phyloP scores from a whole-genome alignment of 1,140 invertebrate species.

The Drosophila guanche region DNA sequence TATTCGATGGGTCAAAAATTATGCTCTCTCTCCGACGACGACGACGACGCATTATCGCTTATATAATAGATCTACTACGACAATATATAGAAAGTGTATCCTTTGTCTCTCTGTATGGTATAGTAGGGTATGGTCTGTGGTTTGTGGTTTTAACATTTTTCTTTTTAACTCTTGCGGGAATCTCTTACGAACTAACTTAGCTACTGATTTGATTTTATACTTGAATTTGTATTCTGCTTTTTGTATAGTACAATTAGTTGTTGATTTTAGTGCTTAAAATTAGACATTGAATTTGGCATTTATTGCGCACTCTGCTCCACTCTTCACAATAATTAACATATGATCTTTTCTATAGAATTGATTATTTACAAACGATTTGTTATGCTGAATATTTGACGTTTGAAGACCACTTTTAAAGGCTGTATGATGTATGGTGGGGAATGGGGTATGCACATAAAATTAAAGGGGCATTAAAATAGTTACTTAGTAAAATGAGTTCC shows the following conservation, averaged over 20 bases:
- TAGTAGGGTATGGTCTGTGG: background rate
- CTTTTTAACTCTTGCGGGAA: conserved; percentile 39
- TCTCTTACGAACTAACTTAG: conserved; percentile 61
- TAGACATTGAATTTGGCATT: conserved; percentile 80
- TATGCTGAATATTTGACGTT: conserved; percentile 22
- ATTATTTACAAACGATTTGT: conserved; percentile 59
- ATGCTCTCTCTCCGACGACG: conserved; percentile 49
- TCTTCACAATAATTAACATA: conserved; percentile 61
- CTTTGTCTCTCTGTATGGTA: conserved; percentile 34
- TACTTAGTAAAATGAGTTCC: conserved; percentile 2
- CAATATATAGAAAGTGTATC: conserved; percentile 46
- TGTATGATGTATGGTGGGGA: conserved; percentile 4
- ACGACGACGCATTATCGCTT: too few species aligned
- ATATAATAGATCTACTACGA: conserved; percentile 23
- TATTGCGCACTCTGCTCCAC: conserved; percentile 65
- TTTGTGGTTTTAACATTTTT: conserved; percentile 15
- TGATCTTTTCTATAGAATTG: conserved; percentile 56
- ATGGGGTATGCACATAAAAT: conserved; percentile 23
- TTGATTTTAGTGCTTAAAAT: conserved; percentile 69
- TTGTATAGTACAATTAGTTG: conserved; percentile 62
- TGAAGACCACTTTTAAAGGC: conserved; percentile 47
- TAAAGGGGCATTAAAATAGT: conserved; percentile 1
- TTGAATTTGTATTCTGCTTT: conserved; percentile 63
- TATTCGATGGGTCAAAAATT: conserved; percentile 79
- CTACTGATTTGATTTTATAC: conserved; percentile 57